phyloP scores from a whole-genome alignment of 2,113 vertebrate species.

The Nettapus auritus region DNA sequence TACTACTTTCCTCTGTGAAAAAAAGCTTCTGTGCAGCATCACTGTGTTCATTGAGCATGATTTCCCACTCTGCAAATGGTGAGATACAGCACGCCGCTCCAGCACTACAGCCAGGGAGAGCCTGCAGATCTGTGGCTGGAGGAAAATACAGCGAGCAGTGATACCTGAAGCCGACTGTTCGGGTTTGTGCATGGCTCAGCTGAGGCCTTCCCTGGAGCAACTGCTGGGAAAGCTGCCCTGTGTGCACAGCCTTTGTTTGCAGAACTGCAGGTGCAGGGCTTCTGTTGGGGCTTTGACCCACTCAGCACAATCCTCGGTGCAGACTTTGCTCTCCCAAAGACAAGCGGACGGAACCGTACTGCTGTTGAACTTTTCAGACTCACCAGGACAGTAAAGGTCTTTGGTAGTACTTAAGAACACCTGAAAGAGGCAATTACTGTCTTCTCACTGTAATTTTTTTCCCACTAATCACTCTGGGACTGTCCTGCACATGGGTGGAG shows the following conservation, averaged over 20 bases:
- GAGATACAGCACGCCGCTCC: neutral
- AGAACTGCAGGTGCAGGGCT: neutral
- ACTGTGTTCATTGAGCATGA: neutral
- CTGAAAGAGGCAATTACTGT: neutral
- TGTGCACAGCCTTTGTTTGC: neutral
- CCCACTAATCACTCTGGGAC: neutral
- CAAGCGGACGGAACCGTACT: neutral
- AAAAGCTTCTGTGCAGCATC: no score
- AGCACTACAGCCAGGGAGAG: neutral
- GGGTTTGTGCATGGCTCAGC: neutral
- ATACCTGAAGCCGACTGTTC: neutral
- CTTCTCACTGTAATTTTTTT: neutral
- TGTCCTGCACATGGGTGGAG: neutral
- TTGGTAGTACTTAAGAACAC: neutral
- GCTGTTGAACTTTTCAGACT: neutral
- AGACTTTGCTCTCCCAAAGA: neutral
- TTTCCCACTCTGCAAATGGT: neutral
- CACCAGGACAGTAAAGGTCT: neutral
- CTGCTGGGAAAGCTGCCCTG: neutral
- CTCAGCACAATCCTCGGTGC: neutral
- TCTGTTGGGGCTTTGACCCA: neutral
- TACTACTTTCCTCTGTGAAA: neutral
- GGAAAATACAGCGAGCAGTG: neutral
- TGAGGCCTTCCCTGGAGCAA: neutral
- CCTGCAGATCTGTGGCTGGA: neutral